Conservation (phyloP, 2,113 vertebrate species). For the Zootoca vivipara region DNA sequence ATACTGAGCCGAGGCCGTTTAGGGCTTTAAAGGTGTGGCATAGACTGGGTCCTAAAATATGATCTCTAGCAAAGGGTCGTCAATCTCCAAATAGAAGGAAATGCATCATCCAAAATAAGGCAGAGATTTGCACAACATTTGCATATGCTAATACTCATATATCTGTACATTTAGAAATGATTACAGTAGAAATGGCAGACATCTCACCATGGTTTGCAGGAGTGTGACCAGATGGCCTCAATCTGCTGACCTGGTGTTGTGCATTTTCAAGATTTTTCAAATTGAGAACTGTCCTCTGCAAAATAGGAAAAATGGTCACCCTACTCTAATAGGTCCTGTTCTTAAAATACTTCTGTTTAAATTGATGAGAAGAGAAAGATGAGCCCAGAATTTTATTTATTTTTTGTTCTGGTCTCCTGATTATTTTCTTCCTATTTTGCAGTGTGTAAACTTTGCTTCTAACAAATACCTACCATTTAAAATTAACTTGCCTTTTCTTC, state of each 20-base stretch:
- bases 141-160: too few species aligned
- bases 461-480: slow-evolving; percentile 33
- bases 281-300: background rate
- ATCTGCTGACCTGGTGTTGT: too few species aligned
- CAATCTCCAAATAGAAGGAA: too few species aligned
- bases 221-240: too few species aligned
- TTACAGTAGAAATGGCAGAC: too few species aligned
- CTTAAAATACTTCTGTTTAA: slow-evolving; percentile 11
- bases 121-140: too few species aligned
- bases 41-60: background rate
- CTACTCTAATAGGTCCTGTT: background rate
- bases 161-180: too few species aligned
- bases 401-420: background rate
- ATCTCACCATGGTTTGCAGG: too few species aligned
- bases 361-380: slow-evolving; percentile 24
- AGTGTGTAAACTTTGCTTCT: slow-evolving; percentile 42
- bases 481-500: slow-evolving; percentile 4
- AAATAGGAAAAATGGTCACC: background rate
- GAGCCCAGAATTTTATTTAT: slow-evolving; percentile 8
- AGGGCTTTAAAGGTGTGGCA: background rate
- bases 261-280: background rate
- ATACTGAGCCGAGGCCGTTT: too few species aligned
- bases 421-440: slow-evolving; percentile 2
- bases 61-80: background rate
- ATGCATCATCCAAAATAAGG: too few species aligned